Evolutionary conservation across 2,113 vertebrate genomes (phyloP), one percentile per base, ranked within the genome.

Genomic region (Holacanthus passer): DNA sequence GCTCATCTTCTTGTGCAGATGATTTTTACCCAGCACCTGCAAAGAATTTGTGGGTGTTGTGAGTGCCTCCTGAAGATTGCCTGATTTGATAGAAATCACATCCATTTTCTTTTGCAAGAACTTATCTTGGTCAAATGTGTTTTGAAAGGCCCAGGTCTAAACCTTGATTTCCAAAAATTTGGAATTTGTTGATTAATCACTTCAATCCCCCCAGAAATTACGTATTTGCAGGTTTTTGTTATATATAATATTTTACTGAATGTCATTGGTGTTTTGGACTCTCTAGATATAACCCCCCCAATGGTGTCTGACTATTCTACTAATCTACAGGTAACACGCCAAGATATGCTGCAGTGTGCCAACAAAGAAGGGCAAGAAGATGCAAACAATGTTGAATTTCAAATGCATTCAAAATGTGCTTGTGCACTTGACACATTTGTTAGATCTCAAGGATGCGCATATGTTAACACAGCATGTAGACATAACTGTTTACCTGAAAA

Each of bases 101-200:
- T 78, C 29, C 13, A 32, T 70, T 74, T 74, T 65, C 31, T 39
- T 47, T 50, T 43, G 2, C 43, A 31, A 43, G 24, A 62, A 19
- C 29, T 37, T 77, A 29, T 59, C 14, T 27, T 32, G 62, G 45
- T 68, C 58, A 52, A 68, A 29, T 68, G 14, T 68, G 14, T 41
- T 80, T 55, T 35, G 6, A 75, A 60, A 17, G 41, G 20, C 16
- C n/a, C 1, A 3, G 7, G 4, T 69, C 62, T 60, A 17, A 29
- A 66, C 53, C 52, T 45, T 63, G 3, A 65, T 56, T 64, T 63
- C 35, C 7, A 64, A n/a, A n/a, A n/a, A 2, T 0, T 43, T 29
- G n/a, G n/a, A 41, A 45, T 45, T 16, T 5, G 43, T 14, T 45
- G 3, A 45, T 16, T 14, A 45, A 3, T 45, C 43, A 16, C 2